Evolutionary conservation across 1,140 invertebrate genomes (phyloP).

Genomic region (Dermatophagoides farinae): DNA sequence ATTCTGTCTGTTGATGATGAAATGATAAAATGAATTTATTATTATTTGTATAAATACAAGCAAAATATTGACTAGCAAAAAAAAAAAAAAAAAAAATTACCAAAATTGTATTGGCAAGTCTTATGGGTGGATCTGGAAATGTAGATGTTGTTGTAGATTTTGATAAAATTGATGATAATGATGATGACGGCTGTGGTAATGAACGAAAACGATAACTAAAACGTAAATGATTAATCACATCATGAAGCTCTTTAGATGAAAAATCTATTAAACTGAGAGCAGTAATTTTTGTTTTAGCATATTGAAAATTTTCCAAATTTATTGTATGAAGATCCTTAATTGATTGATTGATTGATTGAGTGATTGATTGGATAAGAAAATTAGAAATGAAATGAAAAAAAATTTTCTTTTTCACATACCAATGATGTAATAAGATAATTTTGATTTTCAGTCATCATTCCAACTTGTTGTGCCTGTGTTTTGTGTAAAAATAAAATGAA

Average conservation of each 20-base stretch:
- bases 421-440: slow-evolving; percentile 45
- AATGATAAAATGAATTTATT: not conserved
- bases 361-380: not conserved
- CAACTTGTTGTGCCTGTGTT: slow-evolving; percentile 58
- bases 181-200: too few species aligned
- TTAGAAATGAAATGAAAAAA: slow-evolving; percentile 6
- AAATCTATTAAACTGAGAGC: not conserved
- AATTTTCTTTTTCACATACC: slow-evolving; percentile 2
- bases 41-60: not conserved
- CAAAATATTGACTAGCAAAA: too few species aligned
- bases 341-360: not conserved
- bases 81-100: too few species aligned
- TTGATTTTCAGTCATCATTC: slow-evolving; percentile 50
- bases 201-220: too few species aligned
- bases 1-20: slow-evolving; percentile 37
- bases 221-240: not conserved
- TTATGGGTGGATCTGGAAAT: not conserved
- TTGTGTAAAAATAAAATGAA: slow-evolving; percentile 36
- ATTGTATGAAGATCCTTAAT: slow-evolving; percentile 22
- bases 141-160: not conserved
- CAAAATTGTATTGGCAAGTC: not conserved
- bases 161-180: too few species aligned
- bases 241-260: slow-evolving; percentile 21
- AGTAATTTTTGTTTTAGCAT: slow-evolving; percentile 20
- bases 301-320: slow-evolving; percentile 22